Percentiles rank a stretch among this genome's conserved stretches.
Evolutionary conservation across 2,797 vertebrate genomes (phyloP).

Genomic region (Aeoliscus strigatus): DNA sequence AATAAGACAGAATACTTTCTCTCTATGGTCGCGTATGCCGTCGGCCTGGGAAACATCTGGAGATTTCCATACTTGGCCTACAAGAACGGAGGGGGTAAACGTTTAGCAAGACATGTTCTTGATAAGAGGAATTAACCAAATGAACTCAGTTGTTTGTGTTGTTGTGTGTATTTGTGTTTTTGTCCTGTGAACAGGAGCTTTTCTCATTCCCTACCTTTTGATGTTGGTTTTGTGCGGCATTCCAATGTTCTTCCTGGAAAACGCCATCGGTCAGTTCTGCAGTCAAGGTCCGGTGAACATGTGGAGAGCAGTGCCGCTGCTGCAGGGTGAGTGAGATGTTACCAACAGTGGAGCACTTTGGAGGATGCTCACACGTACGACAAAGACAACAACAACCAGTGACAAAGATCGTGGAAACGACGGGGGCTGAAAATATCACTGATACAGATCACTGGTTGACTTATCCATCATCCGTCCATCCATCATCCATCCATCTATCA

Average conservation of each 20-base stretch:
- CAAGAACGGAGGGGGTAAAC: constrained; percentile 89
- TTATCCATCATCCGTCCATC: too few relatives aligned
- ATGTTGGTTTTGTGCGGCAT: constrained; percentile 66
- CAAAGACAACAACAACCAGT: too few relatives aligned
- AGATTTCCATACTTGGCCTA: constrained; percentile 93
- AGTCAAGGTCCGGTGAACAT: constrained; percentile 67
- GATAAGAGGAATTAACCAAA: too few relatives aligned
- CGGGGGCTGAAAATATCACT: too few relatives aligned
- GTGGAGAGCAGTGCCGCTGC: constrained; percentile 67
- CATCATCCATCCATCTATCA: too few relatives aligned
- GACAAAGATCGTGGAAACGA: too few relatives aligned
- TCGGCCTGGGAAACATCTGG: constrained; percentile 95
- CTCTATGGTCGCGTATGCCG: constrained; percentile 91
- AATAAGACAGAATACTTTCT: constrained; percentile 89
- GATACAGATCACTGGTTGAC: too few relatives aligned
- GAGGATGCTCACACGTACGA: too few relatives aligned
- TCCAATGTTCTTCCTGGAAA: constrained; percentile 70
- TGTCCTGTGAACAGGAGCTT: constrained; percentile 54
- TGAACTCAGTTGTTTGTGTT: too few relatives aligned
- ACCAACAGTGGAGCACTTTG: too few relatives aligned
- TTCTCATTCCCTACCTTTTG: constrained; percentile 68
- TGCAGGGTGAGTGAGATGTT: constrained; percentile 71
- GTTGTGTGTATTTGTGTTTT: background rate
- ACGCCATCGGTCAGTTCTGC: constrained; percentile 68
- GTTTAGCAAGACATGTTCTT: too few relatives aligned